Conservation (phyloP, 1,140 invertebrate genomes). For the Drosophila paulistorum region DNA sequence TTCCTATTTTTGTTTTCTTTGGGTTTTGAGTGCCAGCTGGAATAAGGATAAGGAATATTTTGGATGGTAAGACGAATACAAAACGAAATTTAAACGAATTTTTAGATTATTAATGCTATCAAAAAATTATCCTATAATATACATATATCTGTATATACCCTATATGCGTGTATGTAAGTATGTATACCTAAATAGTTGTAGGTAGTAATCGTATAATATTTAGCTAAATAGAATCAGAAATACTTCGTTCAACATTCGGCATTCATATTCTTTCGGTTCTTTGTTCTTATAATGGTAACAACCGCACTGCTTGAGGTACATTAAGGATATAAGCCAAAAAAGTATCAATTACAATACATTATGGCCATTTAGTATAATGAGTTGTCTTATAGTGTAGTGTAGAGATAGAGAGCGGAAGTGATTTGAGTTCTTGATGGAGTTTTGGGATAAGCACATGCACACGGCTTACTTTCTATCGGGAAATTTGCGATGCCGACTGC, state of each 20-base stretch:
- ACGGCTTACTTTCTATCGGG: slow-evolving; percentile 72
- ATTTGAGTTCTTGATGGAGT: slow-evolving; percentile 19
- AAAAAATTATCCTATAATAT: slow-evolving; percentile 51
- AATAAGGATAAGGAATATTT: slow-evolving; percentile 4
- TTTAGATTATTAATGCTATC: slow-evolving; percentile 41
- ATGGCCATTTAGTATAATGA: slow-evolving; percentile 47
- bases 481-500: slow-evolving; percentile 67
- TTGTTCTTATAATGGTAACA: slow-evolving; percentile 54
- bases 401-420: slow-evolving; percentile 15
- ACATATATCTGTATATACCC: slow-evolving; percentile 15
- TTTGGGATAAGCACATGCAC: slow-evolving; percentile 11
- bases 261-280: slow-evolving; percentile 28
- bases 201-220: slow-evolving; percentile 20
- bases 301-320: slow-evolving; percentile 79
- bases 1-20: not conserved
- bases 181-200: slow-evolving; percentile 24
- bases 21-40: slow-evolving; percentile 6
- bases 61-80: slow-evolving; percentile 1
- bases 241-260: slow-evolving; percentile 24
- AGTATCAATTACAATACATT: slow-evolving; percentile 19
- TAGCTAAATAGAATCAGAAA: slow-evolving; percentile 57
- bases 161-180: slow-evolving; percentile 28
- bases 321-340: slow-evolving; percentile 69
- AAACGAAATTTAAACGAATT: not conserved
- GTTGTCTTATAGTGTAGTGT: slow-evolving; percentile 33